Evolutionary conservation across 2,113 vertebrate species (phyloP), one percentile per base, ranked within the genome.

Genomic region (Heptranchias perlo): DNA sequence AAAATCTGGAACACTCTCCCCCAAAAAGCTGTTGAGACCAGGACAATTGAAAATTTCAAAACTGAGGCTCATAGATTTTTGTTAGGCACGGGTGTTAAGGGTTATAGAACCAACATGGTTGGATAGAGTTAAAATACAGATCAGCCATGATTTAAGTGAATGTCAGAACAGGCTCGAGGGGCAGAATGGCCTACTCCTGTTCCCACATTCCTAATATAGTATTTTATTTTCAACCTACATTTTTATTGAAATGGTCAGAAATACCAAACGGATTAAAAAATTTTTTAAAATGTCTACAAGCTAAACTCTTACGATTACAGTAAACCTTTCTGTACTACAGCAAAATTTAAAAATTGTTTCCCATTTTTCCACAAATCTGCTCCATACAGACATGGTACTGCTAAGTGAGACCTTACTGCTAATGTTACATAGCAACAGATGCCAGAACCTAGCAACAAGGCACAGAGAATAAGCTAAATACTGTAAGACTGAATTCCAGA

Each of bases 371-470:
- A 94, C 21, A 64, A 65, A 23, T 18, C 39, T 21, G 61, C 7
- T 94, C 58, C 25, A 47, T 47, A 69, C n/a, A n/a, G 11, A 78
- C 31, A 87, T 52, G 23, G 47, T 87, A 6, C 47, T 49, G 4
- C 21, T 65, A 47, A 21, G 21, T 47, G 92, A 62, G 0, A 94
- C 39, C n/a, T 11, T 47, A 47, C n/a, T 47, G 39, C 61, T 69
- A 14, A 49, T 21, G n/a, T 39, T 35, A 93, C 89, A 93, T 93
- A 93, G 89, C 89, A 62, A 93, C 89, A 95, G 31, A 69, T 52
- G 65, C 44, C 14, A 69, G 39, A 49, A 31, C 47, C 28, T 52
- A 69, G 64, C 94, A 95, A 95, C 39, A 93, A 95, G 94, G 65
- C 94, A 95, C 23, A 69, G 44, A 52, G 64, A 69, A 31, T 23